Base-by-base conservation (phyloP, 2,113 vertebrate genomes). In the Colaptes auratus region DNA sequence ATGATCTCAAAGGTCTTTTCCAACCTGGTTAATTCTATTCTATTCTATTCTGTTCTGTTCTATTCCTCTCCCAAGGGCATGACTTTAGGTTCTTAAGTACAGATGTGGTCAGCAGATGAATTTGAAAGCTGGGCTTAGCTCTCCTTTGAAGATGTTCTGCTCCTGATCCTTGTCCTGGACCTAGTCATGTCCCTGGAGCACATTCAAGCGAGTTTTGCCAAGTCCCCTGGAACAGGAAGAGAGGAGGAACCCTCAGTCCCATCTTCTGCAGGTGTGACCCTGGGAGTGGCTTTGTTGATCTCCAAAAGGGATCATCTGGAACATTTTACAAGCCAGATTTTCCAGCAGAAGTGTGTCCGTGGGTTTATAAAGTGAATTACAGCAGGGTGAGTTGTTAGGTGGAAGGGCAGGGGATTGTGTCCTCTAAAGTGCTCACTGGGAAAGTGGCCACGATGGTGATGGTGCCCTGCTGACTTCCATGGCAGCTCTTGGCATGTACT, bases 171-270 rank as follows among this genome's bases (percentile, higher is more conserved):
- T 56, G 1, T 53, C 67, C 55, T 25, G 5, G 42, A 4, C 17
- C 52, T 23, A 0, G 8, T 8, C 56, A 39, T 23, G n/a, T 20
- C 27, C 33, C 78, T 77, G 88, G 65, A 87, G 65, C 58, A 4
- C 0, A 0, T 63, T 46, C 30, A 25, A 28, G 46, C 8, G 48
- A 36, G 10, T 23, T 60, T 10, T 67, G 33, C 53, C 8, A 0
- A 65, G 31, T 2, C 86, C 7, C 31, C 36, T 55, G 1, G 64
- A 9, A 70, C 56, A 58, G 89, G 50, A 21, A 1, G 78, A 36
- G 70, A 28, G 23, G 14, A 33, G 30, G 9, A 88, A 8, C 50
- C 12, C 25, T 35, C 4, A 25, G 36, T 33, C 64, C 55, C 0
- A 0, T 69, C 46, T 64, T 28, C 87, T 64, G 88, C 79, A 76